A percentile compares a stretch with the other conserved stretches of the same genome.
Conservation (phyloP, 1,140 invertebrate species). For the Cylas formicarius region DNA sequence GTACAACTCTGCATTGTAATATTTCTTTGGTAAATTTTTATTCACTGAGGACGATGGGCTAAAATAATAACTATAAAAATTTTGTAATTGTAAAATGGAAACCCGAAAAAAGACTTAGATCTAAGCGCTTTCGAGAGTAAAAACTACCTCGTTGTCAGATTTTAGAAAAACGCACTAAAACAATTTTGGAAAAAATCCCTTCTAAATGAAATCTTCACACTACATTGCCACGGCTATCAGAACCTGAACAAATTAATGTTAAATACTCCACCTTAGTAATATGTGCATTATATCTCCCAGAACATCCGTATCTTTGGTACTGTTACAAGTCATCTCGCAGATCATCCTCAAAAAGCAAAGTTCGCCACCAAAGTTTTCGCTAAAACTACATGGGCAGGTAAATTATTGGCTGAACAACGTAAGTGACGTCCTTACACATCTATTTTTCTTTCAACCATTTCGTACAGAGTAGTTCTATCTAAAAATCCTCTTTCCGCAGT, state of each 20-base stretch:
- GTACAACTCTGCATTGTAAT: slow-evolving; percentile 40
- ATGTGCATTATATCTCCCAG: slow-evolving; percentile 47
- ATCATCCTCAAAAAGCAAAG: slow-evolving; percentile 46
- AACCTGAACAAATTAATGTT: too few relatives aligned
- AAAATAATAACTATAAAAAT: too few relatives aligned
- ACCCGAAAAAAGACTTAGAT: slow-evolving; percentile 15
- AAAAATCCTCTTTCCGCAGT: slow-evolving; percentile 19
- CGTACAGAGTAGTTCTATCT: slow-evolving; percentile 28
- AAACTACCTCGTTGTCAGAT: slow-evolving; percentile 4
- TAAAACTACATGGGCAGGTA: slow-evolving; percentile 20
- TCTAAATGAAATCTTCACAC: too few relatives aligned
- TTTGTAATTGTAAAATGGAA: too few relatives aligned
- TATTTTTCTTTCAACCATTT: slow-evolving; percentile 32
- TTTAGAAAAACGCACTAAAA: too few relatives aligned
- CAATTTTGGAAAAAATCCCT: too few relatives aligned
- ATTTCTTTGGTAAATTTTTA: slow-evolving; percentile 38
- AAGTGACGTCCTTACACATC: slow-evolving; percentile 30
- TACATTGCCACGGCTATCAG: too few relatives aligned
- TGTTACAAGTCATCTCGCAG: slow-evolving; percentile 42
- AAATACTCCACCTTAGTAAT: slow-evolving; percentile 47
- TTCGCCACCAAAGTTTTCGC: slow-evolving; percentile 45
- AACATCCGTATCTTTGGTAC: slow-evolving; percentile 44
- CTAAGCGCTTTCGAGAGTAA: slow-evolving; percentile 8
- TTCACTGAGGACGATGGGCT: slow-evolving; percentile 44
- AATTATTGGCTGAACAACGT: slow-evolving; percentile 7